A percentile compares a stretch with the other conserved stretches of the same genome.
Conservation (phyloP, 2,113 vertebrate genomes). For the Orthonyx spaldingii region DNA sequence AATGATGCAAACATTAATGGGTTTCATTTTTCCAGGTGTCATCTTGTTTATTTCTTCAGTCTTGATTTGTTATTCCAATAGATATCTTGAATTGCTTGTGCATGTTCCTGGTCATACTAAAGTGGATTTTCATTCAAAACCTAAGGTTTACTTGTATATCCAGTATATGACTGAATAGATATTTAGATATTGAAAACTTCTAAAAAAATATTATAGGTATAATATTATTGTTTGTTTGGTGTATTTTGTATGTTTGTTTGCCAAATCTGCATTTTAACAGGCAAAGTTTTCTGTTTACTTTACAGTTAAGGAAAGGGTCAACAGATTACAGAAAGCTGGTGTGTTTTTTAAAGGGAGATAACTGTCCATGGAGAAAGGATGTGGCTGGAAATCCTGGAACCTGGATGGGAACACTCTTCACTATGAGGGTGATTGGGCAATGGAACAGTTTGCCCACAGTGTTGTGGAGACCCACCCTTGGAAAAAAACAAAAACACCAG, state of each 20-base stretch:
- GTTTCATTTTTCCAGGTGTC: background rate
- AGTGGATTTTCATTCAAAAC: background rate
- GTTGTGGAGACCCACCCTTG: too few species aligned
- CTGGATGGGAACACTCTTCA: background rate
- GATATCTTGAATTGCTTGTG: background rate
- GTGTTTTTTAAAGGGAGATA: background rate
- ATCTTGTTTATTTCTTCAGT: background rate
- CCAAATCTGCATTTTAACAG: background rate
- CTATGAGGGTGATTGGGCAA: background rate
- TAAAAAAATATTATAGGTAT: background rate
- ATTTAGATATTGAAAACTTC: background rate
- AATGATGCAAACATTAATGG: background rate
- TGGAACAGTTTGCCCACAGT: background rate
- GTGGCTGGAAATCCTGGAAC: background rate
- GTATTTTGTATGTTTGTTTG: background rate
- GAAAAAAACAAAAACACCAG: accelerated
- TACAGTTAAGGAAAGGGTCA: background rate
- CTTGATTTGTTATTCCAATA: background rate
- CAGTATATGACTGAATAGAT: background rate
- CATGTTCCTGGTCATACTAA: background rate
- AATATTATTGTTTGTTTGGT: background rate
- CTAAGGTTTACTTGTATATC: background rate
- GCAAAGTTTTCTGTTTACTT: background rate
- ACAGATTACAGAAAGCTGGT: background rate
- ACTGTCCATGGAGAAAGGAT: background rate